Conservation (phyloP, 2,113 vertebrate species). For the Enhydra lutris region DNA sequence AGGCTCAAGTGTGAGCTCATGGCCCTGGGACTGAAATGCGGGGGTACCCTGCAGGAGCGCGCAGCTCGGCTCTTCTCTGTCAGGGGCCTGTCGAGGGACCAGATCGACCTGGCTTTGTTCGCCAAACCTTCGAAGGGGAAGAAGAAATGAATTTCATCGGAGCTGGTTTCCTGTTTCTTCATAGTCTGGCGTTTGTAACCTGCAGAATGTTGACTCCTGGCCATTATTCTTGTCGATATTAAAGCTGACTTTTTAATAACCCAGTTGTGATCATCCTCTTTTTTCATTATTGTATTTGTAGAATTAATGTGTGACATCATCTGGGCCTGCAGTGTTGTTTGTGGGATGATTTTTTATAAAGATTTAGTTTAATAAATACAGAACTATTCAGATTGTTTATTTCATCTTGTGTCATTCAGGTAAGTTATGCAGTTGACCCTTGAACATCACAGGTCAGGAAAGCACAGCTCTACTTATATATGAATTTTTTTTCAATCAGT, state of each 20-base stretch:
- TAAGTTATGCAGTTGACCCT: background rate
- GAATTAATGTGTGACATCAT: background rate
- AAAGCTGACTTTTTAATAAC: conserved; percentile 40
- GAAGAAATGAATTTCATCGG: conserved; percentile 78
- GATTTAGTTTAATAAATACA: background rate
- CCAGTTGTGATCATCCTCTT: background rate
- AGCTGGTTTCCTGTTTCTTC: background rate
- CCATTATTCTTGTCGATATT: background rate
- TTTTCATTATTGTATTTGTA: background rate
- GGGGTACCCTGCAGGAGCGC: conserved; percentile 91
- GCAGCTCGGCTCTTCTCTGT: conserved; percentile 90
- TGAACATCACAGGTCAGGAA: background rate
- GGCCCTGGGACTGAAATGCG: conserved; percentile 92
- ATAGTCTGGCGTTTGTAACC: background rate
- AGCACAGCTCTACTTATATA: background rate
- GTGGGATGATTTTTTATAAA: background rate
- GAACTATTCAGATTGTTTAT: background rate
- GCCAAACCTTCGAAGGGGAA: conserved; percentile 87
- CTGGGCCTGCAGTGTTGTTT: background rate
- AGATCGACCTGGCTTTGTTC: conserved; percentile 87
- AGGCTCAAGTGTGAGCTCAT: conserved; percentile 88
- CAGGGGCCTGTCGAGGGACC: conserved; percentile 83
- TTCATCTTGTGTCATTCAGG: background rate
- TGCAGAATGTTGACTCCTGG: background rate
- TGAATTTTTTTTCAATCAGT: background rate